Evolutionary conservation across 2,113 vertebrate species (phyloP).

Genomic region (Apteryx owenii): DNA sequence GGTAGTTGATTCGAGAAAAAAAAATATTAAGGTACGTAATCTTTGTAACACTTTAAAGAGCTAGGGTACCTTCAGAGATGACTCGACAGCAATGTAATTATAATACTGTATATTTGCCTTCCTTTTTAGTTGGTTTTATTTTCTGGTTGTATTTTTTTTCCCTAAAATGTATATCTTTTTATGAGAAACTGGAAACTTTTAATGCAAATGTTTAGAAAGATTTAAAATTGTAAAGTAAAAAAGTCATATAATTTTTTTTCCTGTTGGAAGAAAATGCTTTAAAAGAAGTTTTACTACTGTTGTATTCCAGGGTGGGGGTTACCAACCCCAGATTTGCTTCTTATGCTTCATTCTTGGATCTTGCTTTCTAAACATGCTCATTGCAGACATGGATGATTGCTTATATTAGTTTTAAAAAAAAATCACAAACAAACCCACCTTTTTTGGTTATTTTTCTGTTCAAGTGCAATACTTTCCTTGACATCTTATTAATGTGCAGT

Average conservation of each 20-base stretch:
- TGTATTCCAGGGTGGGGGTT: conserved; percentile 76
- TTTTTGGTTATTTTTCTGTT: conserved; percentile 68
- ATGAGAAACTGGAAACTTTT: conserved; percentile 73
- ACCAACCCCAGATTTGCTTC: conserved; percentile 48
- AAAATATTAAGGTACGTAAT: conserved; percentile 61
- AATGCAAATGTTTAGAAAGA: conserved; percentile 76
- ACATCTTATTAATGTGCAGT: conserved; percentile 74
- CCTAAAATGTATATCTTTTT: conserved; percentile 77
- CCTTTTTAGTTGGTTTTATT: conserved; percentile 74
- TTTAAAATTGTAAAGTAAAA: conserved; percentile 75
- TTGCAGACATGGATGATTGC: conserved; percentile 41
- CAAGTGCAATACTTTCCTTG: conserved; percentile 87
- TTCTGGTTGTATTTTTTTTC: conserved; percentile 75
- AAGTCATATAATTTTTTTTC: conserved; percentile 73
- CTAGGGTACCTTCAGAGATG: conserved; percentile 67
- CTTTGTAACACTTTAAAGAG: conserved; percentile 76
- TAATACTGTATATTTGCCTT: conserved; percentile 75
- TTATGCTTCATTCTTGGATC: conserved; percentile 56
- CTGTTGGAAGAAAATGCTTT: conserved; percentile 78
- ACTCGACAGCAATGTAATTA: conserved; percentile 68
- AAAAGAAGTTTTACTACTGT: conserved; percentile 71
- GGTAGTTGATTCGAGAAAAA: conserved; percentile 56
- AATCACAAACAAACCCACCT: not conserved
- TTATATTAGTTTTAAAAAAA: conserved; percentile 49
- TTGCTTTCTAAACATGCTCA: conserved; percentile 64